These are phyloP conservation scores for Leptobrachium leishanense DNA, from an alignment of 2,113 vertebrate species.

Conservation along the genomic window DNA sequence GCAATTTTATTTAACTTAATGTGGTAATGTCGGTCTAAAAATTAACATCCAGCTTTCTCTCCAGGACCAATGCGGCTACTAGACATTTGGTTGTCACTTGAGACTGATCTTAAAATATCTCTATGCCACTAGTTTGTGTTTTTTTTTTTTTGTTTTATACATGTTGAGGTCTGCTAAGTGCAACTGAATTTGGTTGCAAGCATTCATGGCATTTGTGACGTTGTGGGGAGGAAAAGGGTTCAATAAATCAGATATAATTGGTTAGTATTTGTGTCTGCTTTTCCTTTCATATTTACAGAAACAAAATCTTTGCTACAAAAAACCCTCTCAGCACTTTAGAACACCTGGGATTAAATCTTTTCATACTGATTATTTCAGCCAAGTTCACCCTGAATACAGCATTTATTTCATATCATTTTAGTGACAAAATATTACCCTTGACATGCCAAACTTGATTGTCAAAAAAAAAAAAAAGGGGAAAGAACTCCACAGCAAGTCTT, in stretches of 20 bases:
- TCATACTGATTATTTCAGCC: neutral
- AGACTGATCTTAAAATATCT: neutral
- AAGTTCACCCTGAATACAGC: too few relatives aligned
- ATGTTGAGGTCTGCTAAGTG: neutral
- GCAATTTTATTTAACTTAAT: neutral
- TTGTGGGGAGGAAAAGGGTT: neutral
- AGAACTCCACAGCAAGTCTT: too few relatives aligned
- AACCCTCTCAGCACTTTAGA: too few relatives aligned
- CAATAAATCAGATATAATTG: neutral
- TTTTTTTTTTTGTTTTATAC: neutral
- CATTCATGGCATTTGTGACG: neutral
- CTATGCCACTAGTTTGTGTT: neutral
- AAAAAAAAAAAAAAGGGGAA: too few relatives aligned
- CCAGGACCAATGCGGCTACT: constrained; percentile 22
- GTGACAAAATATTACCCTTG: too few relatives aligned
- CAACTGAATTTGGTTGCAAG: neutral
- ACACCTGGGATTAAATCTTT: neutral
- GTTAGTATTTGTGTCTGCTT: constrained; percentile 1
- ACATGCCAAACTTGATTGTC: too few relatives aligned
- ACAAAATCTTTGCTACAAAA: neutral
- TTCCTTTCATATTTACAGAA: constrained; percentile 1
- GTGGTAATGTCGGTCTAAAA: neutral
- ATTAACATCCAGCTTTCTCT: neutral
- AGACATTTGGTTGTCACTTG: neutral
- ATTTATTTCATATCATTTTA: too few relatives aligned